A percentile compares a stretch with the other conserved stretches of the same genome.
These are phyloP conservation scores for Amiota mariae DNA, from an alignment of 2,888 invertebrate species.

Conservation along the genomic window DNA sequence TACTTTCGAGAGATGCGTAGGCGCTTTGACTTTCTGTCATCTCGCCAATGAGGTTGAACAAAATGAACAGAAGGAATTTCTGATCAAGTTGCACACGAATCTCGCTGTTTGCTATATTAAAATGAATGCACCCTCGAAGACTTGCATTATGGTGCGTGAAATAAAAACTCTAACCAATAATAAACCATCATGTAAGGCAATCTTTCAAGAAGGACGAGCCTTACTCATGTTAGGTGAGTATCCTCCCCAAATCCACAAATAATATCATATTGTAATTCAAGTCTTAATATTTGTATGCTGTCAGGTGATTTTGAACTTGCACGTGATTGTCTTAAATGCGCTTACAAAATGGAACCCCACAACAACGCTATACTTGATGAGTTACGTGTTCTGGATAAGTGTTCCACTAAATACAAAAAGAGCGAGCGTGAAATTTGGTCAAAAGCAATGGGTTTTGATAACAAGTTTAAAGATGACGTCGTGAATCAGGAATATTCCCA, in stretches of 20 bases:
- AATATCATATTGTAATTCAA: not conserved
- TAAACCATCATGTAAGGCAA: conserved; percentile 77
- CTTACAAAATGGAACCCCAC: conserved; percentile 76
- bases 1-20: conserved; percentile 79
- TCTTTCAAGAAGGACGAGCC: conserved; percentile 82
- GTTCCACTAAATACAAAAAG: conserved; percentile 72
- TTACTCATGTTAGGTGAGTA: conserved; percentile 75
- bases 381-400: conserved; percentile 73
- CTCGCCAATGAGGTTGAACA: conserved; percentile 79
- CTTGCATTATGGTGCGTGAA: conserved; percentile 79
- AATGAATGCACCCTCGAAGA: conserved; percentile 77
- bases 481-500: too few relatives aligned
- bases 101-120: conserved; percentile 82
- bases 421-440: conserved; percentile 71
- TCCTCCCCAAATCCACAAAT: not conserved
- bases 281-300: not conserved
- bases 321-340: conserved; percentile 75
- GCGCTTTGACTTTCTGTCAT: conserved; percentile 79
- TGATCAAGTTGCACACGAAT: conserved; percentile 83
- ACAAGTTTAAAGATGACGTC: too few relatives aligned
- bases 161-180: conserved; percentile 75
- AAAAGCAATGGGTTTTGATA: conserved; percentile 68
- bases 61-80: conserved; percentile 76
- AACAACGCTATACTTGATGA: conserved; percentile 77
- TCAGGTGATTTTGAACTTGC: conserved; percentile 77